Evolutionary conservation across 2,888 invertebrate species (phyloP), one percentile per base, ranked within the genome.

Genomic region (Rhogogaster chlorosoma): DNA sequence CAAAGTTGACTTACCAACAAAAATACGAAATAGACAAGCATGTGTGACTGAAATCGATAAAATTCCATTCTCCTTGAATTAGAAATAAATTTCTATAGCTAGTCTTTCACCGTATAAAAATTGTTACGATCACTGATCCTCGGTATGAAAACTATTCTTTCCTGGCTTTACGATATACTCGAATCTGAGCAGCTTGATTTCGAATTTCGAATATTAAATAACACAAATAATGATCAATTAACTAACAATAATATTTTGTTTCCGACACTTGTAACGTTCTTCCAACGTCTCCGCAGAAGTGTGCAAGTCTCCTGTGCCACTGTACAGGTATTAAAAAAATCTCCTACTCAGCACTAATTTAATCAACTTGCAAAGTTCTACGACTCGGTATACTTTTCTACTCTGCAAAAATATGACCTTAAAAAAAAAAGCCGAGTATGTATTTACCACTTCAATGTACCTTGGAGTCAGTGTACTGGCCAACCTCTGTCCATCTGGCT

Each of bases 391-490:
- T 3, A 73, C 2, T 77, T 49, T 32, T 77, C 4, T 49, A 77
- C 49, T 29, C 4, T 29, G 49, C 32, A 49, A 18, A 77, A 77
- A 53, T 12, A 53, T 32, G 77, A 53, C 29, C 77, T 53, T 73
- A 73, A 77, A 42, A 71, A 77, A 77, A 53, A 77, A 53, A 49
- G 77, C 77, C n/a, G 77, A 77, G 18, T 77, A n/a, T 29, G 15
- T 77, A 77, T 38, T 53, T 29, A 77, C 49, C 45, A 61, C 57
- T 61, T 36, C 26, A 6, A 38, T 29, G 36, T 22, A 61, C 4
- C 0, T 53, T 29, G 38, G 10, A 1, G 22, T 80, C 80, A 38
- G 15, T 80, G 61, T 15, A 36, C 12, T 61, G 61, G 12, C 80
- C 80, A 80, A 36, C 80, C 61, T 49, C 22, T 80, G 32, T 26